These are phyloP conservation scores for Brachycybe producta DNA, from an alignment of 2,888 invertebrate species.

Conservation along the genomic window DNA sequence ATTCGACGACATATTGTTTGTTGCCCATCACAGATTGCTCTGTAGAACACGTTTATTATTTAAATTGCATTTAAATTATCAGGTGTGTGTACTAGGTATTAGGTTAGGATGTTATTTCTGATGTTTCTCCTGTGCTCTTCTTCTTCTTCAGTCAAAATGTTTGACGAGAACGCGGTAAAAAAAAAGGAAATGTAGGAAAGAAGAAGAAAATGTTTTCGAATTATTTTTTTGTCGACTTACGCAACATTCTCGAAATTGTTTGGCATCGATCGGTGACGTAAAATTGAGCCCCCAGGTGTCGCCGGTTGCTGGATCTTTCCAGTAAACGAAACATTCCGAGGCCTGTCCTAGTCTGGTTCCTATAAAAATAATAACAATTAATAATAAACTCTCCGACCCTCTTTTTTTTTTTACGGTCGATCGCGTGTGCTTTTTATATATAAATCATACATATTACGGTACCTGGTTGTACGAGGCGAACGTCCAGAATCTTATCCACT, in stretches of 20 bases:
- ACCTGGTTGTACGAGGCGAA: conserved; percentile 94
- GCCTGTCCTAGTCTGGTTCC: conserved; percentile 94
- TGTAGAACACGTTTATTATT: too few relatives aligned
- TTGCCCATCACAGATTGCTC: too few relatives aligned
- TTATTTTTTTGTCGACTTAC: too few relatives aligned
- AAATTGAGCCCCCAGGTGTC: conserved; percentile 98
- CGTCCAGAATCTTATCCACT: conserved; percentile 96
- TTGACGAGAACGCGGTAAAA: too few relatives aligned
- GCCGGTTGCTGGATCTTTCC: conserved; percentile 67
- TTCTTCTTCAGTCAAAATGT: too few relatives aligned
- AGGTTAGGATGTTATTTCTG: too few relatives aligned
- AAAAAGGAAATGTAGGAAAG: too few relatives aligned
- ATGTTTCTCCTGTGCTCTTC: too few relatives aligned
- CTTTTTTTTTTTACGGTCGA: background rate
- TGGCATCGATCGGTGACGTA: conserved; percentile 91
- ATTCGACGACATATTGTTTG: too few relatives aligned
- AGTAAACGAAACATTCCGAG: conserved; percentile 96
- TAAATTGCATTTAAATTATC: too few relatives aligned
- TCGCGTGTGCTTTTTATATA: background rate
- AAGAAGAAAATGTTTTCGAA: too few relatives aligned
- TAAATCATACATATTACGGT: conserved; percentile 18
- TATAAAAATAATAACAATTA: conserved; percentile 33
- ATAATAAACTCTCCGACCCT: background rate
- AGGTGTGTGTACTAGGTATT: too few relatives aligned
- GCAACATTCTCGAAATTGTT: conserved; percentile 91